Evolutionary conservation across 2,888 invertebrate species (phyloP).

Genomic region (Campopleginae sp.): DNA sequence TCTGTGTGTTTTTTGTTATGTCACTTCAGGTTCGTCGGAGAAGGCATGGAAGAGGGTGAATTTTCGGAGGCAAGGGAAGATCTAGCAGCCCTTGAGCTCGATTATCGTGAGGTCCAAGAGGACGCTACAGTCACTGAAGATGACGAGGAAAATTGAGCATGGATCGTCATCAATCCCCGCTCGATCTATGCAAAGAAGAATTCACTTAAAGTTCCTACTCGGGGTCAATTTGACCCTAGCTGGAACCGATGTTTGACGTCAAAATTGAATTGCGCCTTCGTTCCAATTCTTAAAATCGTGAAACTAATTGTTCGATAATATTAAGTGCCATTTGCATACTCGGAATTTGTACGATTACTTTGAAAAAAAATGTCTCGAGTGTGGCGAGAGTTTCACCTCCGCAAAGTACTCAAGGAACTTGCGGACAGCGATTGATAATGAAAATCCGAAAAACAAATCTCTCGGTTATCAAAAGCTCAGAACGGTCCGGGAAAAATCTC

Average conservation of each 20-base stretch:
- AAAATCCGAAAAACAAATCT: neutral
- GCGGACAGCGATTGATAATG: neutral
- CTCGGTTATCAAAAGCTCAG: neutral
- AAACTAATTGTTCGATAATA: no score
- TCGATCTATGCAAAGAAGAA: neutral
- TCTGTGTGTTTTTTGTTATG: constrained; percentile 20
- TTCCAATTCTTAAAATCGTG: no score
- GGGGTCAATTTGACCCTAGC: neutral
- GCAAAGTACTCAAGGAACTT: no score
- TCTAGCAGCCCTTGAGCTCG: constrained; percentile 78
- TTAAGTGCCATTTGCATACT: no score
- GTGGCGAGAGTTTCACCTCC: no score
- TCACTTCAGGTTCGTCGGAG: constrained; percentile 75
- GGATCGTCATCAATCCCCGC: neutral
- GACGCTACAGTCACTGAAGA: constrained; percentile 76
- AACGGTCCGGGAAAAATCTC: constrained; percentile 6
- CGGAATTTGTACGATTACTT: no score
- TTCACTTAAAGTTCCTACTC: neutral
- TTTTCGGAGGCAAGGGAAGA: constrained; percentile 78
- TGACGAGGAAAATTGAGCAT: constrained; percentile 74
- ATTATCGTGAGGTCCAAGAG: constrained; percentile 79
- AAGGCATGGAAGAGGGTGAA: constrained; percentile 79
- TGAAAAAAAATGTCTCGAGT: no score
- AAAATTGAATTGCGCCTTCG: neutral
- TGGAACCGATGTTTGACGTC: neutral